Conservation (phyloP, 2,888 invertebrate species). For the Carpatolechia fugitivella region DNA sequence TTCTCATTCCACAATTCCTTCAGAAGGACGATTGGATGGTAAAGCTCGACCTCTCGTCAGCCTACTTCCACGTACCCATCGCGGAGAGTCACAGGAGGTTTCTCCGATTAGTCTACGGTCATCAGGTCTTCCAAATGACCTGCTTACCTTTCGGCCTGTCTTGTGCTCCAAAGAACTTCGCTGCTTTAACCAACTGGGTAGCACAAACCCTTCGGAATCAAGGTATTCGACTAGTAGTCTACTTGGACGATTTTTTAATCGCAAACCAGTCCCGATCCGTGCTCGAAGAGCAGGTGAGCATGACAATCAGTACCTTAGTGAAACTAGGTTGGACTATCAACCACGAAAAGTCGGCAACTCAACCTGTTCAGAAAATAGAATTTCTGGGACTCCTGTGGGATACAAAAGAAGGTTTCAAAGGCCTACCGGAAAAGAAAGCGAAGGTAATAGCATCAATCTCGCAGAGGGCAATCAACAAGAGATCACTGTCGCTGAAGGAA, state of each 20-base stretch:
- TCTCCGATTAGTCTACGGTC: conserved; percentile 25
- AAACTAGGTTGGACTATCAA: conserved; percentile 1
- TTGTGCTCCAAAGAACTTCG: conserved; percentile 30
- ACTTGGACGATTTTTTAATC: conserved; percentile 21
- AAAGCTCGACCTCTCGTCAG: conserved; percentile 22
- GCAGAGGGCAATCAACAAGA: background rate
- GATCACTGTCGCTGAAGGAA: conserved; percentile 3
- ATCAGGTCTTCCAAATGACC: conserved; percentile 29
- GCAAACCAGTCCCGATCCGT: conserved; percentile 13
- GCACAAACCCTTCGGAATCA: conserved; percentile 22
- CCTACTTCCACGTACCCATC: conserved; percentile 22
- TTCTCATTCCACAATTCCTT: conserved; percentile 18
- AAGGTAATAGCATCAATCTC: background rate
- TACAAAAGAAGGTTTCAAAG: background rate
- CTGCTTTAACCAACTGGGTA: conserved; percentile 30
- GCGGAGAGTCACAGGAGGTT: conserved; percentile 24
- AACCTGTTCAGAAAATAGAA: background rate
- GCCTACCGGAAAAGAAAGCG: background rate
- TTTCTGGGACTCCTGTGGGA: conserved; percentile 3
- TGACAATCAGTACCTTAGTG: background rate
- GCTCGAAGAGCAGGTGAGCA: conserved; percentile 5
- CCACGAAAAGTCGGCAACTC: background rate
- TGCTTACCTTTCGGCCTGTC: too few species aligned
- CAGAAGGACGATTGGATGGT: conserved; percentile 27
- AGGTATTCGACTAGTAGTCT: conserved; percentile 16